A percentile compares a stretch with the other conserved stretches of the same genome.
These are phyloP conservation scores for Oreochromis aureus DNA, from an alignment of 2,113 vertebrate genomes.

Conservation along the genomic window DNA sequence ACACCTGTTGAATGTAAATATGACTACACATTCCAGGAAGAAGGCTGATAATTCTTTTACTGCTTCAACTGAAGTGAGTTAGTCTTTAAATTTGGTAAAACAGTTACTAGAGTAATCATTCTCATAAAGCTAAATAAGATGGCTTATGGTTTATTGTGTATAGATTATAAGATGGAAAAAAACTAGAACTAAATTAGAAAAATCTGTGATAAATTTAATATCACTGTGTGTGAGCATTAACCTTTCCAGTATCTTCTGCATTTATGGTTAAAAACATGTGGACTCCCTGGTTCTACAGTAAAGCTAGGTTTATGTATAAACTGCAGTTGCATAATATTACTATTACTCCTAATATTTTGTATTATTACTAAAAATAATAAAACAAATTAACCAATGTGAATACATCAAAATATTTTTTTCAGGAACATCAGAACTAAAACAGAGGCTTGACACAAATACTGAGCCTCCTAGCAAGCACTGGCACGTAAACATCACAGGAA, in stretches of 20 bases:
- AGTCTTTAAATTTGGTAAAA: background rate
- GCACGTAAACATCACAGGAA: background rate
- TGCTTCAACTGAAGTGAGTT: background rate
- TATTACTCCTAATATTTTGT: background rate
- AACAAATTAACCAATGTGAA: background rate
- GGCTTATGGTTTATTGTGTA: background rate
- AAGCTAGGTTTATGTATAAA: background rate
- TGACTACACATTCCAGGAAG: background rate
- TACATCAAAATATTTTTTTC: background rate
- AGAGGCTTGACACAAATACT: background rate
- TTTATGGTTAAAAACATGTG: background rate
- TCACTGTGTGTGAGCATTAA: background rate
- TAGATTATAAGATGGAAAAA: background rate
- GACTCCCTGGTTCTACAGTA: background rate
- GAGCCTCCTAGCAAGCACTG: background rate
- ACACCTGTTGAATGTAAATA: slow-evolving; percentile 22
- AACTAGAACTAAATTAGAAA: background rate
- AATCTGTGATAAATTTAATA: background rate
- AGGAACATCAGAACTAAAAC: background rate
- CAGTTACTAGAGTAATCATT: background rate
- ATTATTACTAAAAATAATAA: background rate
- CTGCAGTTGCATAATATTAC: background rate
- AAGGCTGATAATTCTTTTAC: background rate
- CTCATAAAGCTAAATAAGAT: background rate
- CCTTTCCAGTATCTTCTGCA: background rate